Evolutionary conservation across 1,140 invertebrate genomes (phyloP).

Genomic region (Apis mellifera): Amel_HAv3.1 CM009935.2:7744001-7744500

Average conservation of each 20-base stretch:
- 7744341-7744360: slow-evolving; percentile 22
- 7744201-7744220: background rate
- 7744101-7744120: slow-evolving; percentile 69
- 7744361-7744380: slow-evolving; percentile 36
- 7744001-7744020: slow-evolving; percentile 75
- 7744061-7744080: slow-evolving; percentile 49
- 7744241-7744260: slow-evolving; percentile 28
- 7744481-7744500: too few species aligned
- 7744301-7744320: slow-evolving; percentile 41
- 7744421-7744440: background rate
- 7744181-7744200: slow-evolving; percentile 34
- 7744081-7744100: slow-evolving; percentile 62
- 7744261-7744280: slow-evolving; percentile 49
- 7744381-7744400: slow-evolving; percentile 48
- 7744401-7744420: background rate
- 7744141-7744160: background rate
- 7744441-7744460: too few species aligned
- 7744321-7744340: slow-evolving; percentile 19
- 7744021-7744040: slow-evolving; percentile 35
- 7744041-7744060: slow-evolving; percentile 59
- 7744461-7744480: too few species aligned
- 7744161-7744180: slow-evolving; percentile 2
- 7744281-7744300: slow-evolving; percentile 38
- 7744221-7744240: slow-evolving; percentile 8
- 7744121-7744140: slow-evolving; percentile 45